phyloP scores from a whole-genome alignment of 2,113 vertebrate genomes.

The Etheostoma spectabile region DNA sequence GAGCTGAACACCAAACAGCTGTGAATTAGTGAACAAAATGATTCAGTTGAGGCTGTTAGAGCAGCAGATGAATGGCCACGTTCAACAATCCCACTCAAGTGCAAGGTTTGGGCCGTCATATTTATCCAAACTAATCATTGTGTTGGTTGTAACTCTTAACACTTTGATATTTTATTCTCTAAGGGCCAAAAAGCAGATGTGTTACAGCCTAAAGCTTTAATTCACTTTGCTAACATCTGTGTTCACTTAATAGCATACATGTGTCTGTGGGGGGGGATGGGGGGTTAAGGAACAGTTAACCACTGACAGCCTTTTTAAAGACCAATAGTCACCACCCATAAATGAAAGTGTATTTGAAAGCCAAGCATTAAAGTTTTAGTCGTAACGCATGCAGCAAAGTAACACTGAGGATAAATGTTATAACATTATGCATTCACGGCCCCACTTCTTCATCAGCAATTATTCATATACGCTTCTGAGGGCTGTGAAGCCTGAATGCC shows the following conservation, averaged over 20 bases:
- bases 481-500: slow-evolving; percentile 13
- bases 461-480: background rate
- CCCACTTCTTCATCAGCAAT: background rate
- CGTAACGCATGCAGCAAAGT: background rate
- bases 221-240: background rate
- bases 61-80: background rate
- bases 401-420: background rate
- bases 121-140: background rate
- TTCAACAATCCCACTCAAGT: background rate
- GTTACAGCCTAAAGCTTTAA: background rate
- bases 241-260: background rate
- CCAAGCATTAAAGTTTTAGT: background rate
- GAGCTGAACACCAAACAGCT: background rate
- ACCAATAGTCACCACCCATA: background rate
- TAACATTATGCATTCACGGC: background rate
- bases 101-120: background rate
- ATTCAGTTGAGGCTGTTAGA: background rate
- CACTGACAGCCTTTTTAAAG: background rate
- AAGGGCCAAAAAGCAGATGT: background rate
- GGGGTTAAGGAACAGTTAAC: background rate
- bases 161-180: background rate
- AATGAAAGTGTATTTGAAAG: background rate
- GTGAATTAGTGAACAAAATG: background rate
- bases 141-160: background rate
- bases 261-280: background rate